Base-by-base conservation (phyloP, 2,797 vertebrate species). In the Sebastes oblongus region DNA sequence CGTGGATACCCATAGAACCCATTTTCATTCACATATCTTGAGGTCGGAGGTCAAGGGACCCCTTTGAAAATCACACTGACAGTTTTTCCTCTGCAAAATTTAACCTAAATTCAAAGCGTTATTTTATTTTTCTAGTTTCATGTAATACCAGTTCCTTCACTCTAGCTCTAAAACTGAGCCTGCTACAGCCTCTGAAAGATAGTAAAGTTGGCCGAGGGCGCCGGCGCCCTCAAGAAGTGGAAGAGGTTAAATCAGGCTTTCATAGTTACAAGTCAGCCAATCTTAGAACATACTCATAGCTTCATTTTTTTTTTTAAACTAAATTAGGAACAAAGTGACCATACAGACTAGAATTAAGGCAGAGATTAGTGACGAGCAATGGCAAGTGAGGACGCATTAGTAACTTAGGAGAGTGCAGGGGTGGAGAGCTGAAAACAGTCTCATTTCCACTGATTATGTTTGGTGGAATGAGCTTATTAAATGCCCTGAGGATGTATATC, bases 381-480 rank as follows among this genome's bases (percentile, higher is more conserved):
- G 29, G 62, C 14, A 69, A 58, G 32, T 54, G 27, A 71, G 20
- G 55, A 65, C 66, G 54, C 32, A 50, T 87, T 72, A 55, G 36
- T 72, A 36, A 60, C 13, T 24, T 20, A 32, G 8, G 22, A 73
- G 62, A 60, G 55, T 34, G 39, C 6, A 27, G 42, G 4, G 27
- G 52, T 46, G 39, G 75, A 66, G 42, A 71, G 74, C 36, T 12
- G 6, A 46, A 84, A 77, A 76, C 75, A 50, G 29, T 50, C 72
- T 77, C 12, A 58, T 80, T 83, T 77, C 25, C 61, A 64, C 78
- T 58, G 54, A 74, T 85, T 82, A 60, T 78, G 56, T 89, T 83
- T 86, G 64, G 5, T 22, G 42, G 42, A 86, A 85, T 71, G 46
- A 68, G 69, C 29, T 72, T 75, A 81, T 81, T 83, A 80, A 77